Evolutionary conservation across 2,797 vertebrate species (phyloP).

Genomic region (Nyctibius grandis): DNA sequence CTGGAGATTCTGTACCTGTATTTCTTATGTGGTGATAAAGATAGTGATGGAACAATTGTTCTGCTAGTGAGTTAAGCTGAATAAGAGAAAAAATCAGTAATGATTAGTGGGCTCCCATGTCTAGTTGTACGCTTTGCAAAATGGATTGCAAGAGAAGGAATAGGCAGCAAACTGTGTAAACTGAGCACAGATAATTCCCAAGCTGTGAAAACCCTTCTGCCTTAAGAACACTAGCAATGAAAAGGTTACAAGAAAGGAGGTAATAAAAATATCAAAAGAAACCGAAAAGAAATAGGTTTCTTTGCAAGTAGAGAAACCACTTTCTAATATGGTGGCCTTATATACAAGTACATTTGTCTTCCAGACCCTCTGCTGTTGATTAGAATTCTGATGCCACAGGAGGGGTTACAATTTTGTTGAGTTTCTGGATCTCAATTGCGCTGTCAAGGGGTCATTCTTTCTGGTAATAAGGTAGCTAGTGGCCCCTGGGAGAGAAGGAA

Average conservation of each 20-base stretch:
- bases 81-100: neutral
- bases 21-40: neutral
- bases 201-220: constrained; percentile 19
- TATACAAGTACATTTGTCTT: constrained; percentile 67
- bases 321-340: constrained; percentile 57
- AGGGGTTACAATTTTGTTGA: constrained; percentile 67
- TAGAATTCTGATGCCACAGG: constrained; percentile 63
- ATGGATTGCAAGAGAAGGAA: constrained; percentile 43
- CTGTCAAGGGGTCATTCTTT: constrained; percentile 72
- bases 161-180: constrained; percentile 50
- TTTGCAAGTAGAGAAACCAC: constrained; percentile 52
- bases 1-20: neutral
- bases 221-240: constrained; percentile 45
- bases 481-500: constrained; percentile 65
- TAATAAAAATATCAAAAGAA: constrained; percentile 64
- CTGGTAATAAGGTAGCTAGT: constrained; percentile 72
- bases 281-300: constrained; percentile 47
- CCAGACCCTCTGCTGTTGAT: constrained; percentile 68
- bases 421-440: constrained; percentile 61
- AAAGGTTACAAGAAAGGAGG: constrained; percentile 54
- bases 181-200: constrained; percentile 44
- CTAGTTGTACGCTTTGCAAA: neutral
- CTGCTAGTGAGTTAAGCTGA: constrained; percentile 9
- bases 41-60: neutral
- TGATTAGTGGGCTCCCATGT: constrained; percentile 12